Base-by-base conservation (phyloP, 2,888 invertebrate species). In the Carterocephalus palaemon region DNA sequence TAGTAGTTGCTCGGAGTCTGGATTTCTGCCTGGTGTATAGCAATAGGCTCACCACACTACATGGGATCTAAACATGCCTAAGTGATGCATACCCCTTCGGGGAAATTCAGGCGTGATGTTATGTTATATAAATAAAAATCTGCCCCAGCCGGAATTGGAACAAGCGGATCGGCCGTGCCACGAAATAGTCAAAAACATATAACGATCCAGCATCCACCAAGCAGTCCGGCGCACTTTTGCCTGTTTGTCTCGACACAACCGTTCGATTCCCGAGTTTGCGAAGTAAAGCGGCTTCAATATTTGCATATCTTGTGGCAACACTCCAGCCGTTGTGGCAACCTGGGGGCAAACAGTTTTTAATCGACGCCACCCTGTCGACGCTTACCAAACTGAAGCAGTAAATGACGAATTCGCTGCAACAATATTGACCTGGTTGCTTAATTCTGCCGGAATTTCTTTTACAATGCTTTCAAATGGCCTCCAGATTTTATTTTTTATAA, bases 341-440 rank as follows among this genome's bases (percentile, higher is more conserved):
- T 33, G 53, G 61, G 54, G 62, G 74, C 64, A 76, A 81, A 81
- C 77, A 77, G 62, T 72, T 76, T 81, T 77, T 78, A 82, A 82
- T 81, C 80, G 75, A 74, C 64, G 63, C 52, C 51, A 77, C 77
- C 65, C 70, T 71, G 67, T 76, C 62, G n/a, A n/a, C n/a, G 58
- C 64, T 78, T 72, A 72, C 67, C 75, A 76, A 70, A 59, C 57
- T 54, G 67, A 70, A 67, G 49, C 57, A 40, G 53, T 57, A 60
- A 58, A 59, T 58, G 57, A 54, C 52, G 52, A 62, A 60, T 62
- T 64, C 62, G 59, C 56, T 59, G 53, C 52, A 58, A 59, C 58
- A 64, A 65, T 60, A 64, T 57, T 49, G 49, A 47, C 41, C 49
- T 53, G 56, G 59, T 58, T 60, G 60, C 60, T 58, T 63, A 58